Conservation (phyloP, 2,797 vertebrate genomes). For the Silurus lanzhouensis region DNA sequence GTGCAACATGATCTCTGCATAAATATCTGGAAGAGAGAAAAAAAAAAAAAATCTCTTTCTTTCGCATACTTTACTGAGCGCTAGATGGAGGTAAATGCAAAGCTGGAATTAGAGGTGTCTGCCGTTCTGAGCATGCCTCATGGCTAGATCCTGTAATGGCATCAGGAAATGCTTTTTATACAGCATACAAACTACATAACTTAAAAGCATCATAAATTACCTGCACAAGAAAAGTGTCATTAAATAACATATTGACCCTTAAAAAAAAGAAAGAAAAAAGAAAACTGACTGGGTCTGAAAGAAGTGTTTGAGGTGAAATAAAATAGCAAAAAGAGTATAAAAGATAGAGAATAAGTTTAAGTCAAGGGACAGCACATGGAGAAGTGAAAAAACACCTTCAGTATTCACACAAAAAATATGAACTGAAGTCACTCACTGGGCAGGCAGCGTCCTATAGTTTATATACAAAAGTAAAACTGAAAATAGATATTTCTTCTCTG, state of each 20-base stretch:
- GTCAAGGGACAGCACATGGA: conserved; percentile 84
- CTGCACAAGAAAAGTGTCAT: conserved; percentile 69
- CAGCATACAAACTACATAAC: conserved; percentile 78
- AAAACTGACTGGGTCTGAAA: conserved; percentile 64
- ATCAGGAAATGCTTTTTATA: conserved; percentile 80
- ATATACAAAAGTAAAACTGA: conserved; percentile 99
- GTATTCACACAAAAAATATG: conserved; percentile 88
- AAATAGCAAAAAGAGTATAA: conserved; percentile 68
- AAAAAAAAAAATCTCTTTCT: conserved; percentile 6
- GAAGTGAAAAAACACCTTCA: conserved; percentile 91
- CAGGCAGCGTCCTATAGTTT: conserved; percentile 93
- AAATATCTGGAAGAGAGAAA: not conserved
- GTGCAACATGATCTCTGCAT: conserved; percentile 27
- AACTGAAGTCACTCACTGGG: conserved; percentile 88
- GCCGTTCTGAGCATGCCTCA: conserved; percentile 66
- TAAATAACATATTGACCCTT: conserved; percentile 69
- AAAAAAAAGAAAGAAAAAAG: conserved; percentile 48
- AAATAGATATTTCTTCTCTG: conserved; percentile 99
- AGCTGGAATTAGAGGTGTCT: conserved; percentile 57
- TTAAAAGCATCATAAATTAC: conserved; percentile 82
- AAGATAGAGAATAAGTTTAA: conserved; percentile 64
- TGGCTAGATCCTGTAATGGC: conserved; percentile 78
- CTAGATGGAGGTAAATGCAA: conserved; percentile 41
- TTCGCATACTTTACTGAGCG: conserved; percentile 27
- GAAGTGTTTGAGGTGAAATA: conserved; percentile 75